phyloP scores from a whole-genome alignment of 2,888 invertebrate genomes.

The Xanthia togata region DNA sequence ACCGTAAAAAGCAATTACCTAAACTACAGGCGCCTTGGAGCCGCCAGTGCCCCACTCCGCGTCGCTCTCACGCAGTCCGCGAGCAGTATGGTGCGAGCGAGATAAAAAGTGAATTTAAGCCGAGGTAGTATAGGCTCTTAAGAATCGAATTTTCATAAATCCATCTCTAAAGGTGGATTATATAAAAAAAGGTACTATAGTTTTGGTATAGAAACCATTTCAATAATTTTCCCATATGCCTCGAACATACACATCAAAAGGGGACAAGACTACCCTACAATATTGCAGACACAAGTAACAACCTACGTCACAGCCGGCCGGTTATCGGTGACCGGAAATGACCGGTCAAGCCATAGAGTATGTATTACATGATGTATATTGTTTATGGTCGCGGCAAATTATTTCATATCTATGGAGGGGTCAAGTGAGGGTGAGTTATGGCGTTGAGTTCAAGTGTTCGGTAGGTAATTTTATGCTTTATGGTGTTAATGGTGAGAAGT shows the following conservation, averaged over 20 bases:
- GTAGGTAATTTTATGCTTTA: background rate
- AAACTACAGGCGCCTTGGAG: no score
- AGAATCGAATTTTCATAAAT: no score
- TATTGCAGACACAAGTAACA: constrained; percentile 31
- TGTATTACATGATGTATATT: constrained; percentile 53
- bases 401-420: constrained; percentile 46
- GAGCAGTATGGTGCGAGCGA: no score
- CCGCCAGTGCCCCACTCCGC: no score
- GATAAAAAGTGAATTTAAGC: no score
- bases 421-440: constrained; percentile 39
- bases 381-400: constrained; percentile 54
- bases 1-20: no score
- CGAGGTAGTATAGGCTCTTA: no score
- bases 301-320: constrained; percentile 44
- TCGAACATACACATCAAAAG: background rate
- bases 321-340: constrained; percentile 61
- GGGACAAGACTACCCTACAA: constrained; percentile 18
- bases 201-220: background rate
- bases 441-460: constrained; percentile 27
- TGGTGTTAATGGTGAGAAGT: background rate
- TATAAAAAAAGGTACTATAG: no score
- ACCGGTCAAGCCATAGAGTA: constrained; percentile 51
- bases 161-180: background rate
- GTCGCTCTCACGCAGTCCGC: no score
- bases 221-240: background rate